Conservation (phyloP, 2,888 invertebrate genomes). For the Merodon equestris region DNA sequence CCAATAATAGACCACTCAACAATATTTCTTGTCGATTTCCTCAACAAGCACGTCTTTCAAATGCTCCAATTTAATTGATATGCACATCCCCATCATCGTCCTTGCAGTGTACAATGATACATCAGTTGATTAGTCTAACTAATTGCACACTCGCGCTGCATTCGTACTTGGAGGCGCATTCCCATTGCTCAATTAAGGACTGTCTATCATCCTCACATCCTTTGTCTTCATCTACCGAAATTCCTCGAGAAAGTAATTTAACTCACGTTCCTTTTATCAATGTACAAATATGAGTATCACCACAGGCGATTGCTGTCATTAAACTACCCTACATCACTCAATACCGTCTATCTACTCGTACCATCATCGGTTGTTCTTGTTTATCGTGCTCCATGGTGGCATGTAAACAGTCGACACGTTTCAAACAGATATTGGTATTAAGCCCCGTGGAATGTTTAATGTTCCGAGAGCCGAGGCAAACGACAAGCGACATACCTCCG, state of each 20-base stretch:
- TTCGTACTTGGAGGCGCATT: background rate
- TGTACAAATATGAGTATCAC: conserved; percentile 27
- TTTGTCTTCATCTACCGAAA: background rate
- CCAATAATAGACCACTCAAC: no score
- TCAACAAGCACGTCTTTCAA: no score
- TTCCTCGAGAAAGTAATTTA: conserved; percentile 22
- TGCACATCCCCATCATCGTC: no score
- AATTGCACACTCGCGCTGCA: background rate
- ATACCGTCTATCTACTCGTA: conserved; percentile 3
- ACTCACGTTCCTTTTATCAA: conserved; percentile 35
- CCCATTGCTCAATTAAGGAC: conserved; percentile 23
- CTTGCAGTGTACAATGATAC: no score
- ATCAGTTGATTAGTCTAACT: conserved; percentile 21
- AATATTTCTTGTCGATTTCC: no score
- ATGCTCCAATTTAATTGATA: no score
- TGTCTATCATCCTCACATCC: background rate
- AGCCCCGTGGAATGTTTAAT: conserved; percentile 15
- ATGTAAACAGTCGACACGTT: conserved; percentile 37
- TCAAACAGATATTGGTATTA: conserved; percentile 32
- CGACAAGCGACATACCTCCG: no score
- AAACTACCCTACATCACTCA: no score
- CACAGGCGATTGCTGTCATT: background rate
- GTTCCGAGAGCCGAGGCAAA: background rate
- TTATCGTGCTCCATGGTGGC: background rate
- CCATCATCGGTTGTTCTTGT: background rate